A percentile compares a stretch with the other conserved stretches of the same genome.
phyloP scores from a whole-genome alignment of 2,797 vertebrate genomes.

The Euthynnus affinis region DNA sequence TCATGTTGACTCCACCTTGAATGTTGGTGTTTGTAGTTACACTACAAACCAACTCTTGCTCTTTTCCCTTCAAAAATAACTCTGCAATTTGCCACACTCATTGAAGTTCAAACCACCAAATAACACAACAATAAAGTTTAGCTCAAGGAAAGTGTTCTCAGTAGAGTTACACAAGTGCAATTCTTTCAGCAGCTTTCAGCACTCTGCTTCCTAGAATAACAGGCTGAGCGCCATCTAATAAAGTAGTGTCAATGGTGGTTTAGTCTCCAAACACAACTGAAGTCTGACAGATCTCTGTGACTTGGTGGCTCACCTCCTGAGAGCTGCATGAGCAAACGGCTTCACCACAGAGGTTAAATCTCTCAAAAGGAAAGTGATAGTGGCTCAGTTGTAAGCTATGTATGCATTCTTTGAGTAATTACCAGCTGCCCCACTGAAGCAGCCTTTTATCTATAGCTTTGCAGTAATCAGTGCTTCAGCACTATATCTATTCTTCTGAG shows the following conservation, averaged over 20 bases:
- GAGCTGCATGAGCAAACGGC: constrained; percentile 21
- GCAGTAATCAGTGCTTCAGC: constrained; percentile 20
- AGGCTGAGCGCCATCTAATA: constrained; percentile 21
- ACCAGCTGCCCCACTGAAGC: constrained; percentile 25
- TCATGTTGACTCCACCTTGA: constrained; percentile 15
- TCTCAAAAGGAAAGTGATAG: constrained; percentile 34
- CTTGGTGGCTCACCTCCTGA: constrained; percentile 30
- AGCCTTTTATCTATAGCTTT: constrained; percentile 54
- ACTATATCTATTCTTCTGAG: not conserved
- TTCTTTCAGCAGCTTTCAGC: constrained; percentile 45
- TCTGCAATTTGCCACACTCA: constrained; percentile 11
- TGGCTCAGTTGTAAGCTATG: constrained; percentile 37
- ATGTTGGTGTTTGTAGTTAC: constrained; percentile 17
- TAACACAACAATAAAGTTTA: constrained; percentile 33
- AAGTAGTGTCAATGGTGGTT: constrained; percentile 23
- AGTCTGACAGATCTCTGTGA: constrained; percentile 38
- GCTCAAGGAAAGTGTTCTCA: constrained; percentile 43
- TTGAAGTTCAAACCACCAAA: constrained; percentile 24
- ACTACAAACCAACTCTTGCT: constrained; percentile 25
- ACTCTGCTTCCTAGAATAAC: constrained; percentile 34
- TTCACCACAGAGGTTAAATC: constrained; percentile 42
- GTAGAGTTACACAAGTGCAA: constrained; percentile 31
- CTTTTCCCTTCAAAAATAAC: constrained; percentile 27
- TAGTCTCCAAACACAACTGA: constrained; percentile 43
- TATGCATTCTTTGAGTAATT: constrained; percentile 42